A percentile compares a stretch with the other conserved stretches of the same genome.
Conservation (phyloP, 2,888 invertebrate genomes). For the Tipula lateralis region DNA sequence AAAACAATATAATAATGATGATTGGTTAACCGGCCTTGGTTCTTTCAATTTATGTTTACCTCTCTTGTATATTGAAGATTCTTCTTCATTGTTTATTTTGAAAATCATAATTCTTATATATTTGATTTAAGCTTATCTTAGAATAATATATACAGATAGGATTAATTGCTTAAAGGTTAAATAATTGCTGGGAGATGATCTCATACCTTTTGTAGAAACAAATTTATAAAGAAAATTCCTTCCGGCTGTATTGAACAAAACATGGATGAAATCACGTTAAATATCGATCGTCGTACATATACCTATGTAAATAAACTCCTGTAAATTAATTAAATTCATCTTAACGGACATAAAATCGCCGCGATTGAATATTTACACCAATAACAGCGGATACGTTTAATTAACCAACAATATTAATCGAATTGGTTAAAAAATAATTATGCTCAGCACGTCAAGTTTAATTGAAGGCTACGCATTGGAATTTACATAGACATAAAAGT, state of each 20-base stretch:
- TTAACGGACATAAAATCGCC: too few relatives aligned
- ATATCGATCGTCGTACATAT: too few relatives aligned
- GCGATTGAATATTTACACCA: too few relatives aligned
- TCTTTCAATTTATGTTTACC: neutral
- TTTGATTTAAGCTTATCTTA: neutral
- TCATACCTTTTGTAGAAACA: neutral
- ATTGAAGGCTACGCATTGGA: neutral
- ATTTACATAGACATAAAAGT: neutral
- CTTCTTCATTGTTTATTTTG: neutral
- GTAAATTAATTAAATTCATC: too few relatives aligned
- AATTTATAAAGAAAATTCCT: neutral
- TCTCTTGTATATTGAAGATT: neutral
- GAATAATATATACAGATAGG: neutral
- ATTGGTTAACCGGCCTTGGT: neutral
- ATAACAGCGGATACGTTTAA: too few relatives aligned
- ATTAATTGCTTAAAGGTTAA: slow-evolving; percentile 19
- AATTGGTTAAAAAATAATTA: neutral
- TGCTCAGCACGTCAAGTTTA: neutral
- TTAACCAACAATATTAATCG: neutral
- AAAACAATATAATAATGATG: neutral
- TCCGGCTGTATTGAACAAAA: neutral
- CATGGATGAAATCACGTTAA: neutral
- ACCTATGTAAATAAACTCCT: too few relatives aligned
- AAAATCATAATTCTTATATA: neutral
- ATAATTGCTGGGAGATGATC: neutral